These are phyloP conservation scores for Cyprinodon brontotheroides DNA, from an alignment of 2,113 vertebrate species.

Conservation along the genomic window DNA sequence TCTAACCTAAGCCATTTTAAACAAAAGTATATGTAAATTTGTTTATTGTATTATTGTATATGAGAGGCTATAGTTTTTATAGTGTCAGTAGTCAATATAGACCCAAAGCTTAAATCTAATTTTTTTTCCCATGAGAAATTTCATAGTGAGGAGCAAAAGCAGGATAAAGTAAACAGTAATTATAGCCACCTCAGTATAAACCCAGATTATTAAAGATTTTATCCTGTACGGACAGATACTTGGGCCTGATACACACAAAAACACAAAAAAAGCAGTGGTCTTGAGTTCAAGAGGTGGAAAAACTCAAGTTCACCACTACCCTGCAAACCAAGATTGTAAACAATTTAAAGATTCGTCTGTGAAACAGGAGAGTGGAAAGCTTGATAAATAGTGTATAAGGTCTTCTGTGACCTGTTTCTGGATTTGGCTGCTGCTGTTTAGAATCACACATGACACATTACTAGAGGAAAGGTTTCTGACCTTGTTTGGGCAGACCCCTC, in stretches of 20 bases:
- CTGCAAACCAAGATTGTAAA: constrained; percentile 52
- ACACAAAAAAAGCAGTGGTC: constrained; percentile 8
- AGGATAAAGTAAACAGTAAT: constrained; percentile 3
- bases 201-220: constrained; percentile 38
- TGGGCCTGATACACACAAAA: background rate
- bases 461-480: constrained; percentile 16
- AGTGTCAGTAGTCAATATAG: background rate
- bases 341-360: constrained; percentile 49
- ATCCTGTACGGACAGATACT: constrained; percentile 12
- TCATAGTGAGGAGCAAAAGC: background rate
- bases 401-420: constrained; percentile 32
- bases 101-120: background rate
- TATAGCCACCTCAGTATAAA: background rate
- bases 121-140: background rate
- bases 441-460: constrained; percentile 29
- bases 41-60: background rate
- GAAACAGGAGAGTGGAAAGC: constrained; percentile 25
- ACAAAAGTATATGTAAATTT: background rate
- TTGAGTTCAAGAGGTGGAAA: constrained; percentile 47
- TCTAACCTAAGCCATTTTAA: background rate
- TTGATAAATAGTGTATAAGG: constrained; percentile 61
- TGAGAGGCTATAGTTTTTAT: background rate
- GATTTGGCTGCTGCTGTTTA: constrained; percentile 25
- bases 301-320: constrained; percentile 59
- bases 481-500: background rate